Evolutionary conservation across 2,888 invertebrate species (phyloP), one percentile per base, ranked within the genome.

Genomic region (Aporophyla lueneburgensis): DNA sequence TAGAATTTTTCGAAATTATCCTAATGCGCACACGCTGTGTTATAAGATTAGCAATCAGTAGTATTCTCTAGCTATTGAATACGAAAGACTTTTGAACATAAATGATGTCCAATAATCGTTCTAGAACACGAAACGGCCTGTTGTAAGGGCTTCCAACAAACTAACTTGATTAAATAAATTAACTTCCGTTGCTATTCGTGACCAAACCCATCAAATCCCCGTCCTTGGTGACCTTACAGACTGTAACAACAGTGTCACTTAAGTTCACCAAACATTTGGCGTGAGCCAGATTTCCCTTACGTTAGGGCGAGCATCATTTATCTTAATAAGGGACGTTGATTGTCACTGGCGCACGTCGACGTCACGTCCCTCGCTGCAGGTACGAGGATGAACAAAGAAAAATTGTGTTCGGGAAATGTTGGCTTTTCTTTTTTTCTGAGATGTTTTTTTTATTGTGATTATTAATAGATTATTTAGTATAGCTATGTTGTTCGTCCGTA

Each of bases 301-400:
- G 73, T 56, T 71, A 74, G 83, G 83, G 86, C 59, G 75, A 69
- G 43, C 76, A 75, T 84, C 88, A 86, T 90, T 89, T 87, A 86
- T 90, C 89, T 90, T 88, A 89, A 90, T 90, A 88, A 86, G 78
- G 75, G 81, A 87, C 88, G 87, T 87, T 89, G 90, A 90, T 89
- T 88, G 86, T 85, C 87, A 84, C 81, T 76, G 80, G 76, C 71
- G 62, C 56, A 16, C 27, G 82, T 70, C 54, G 67, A 70, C 71
- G 78, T 66, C 76, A 74, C 24, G 74, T 58, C 74, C 61, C 68
- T 65, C 59, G 61, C 53, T 75, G 51, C 65, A 83, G 76, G 62
- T 69, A 61, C 27, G 54, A 66, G 33, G 70, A 61, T 33, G 27
- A 78, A 84, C 76, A 80, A 78, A 72, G 74, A 58, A 72, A 71